phyloP scores from a whole-genome alignment of 2,888 invertebrate genomes.

The Drosophila quinaria region DNA sequence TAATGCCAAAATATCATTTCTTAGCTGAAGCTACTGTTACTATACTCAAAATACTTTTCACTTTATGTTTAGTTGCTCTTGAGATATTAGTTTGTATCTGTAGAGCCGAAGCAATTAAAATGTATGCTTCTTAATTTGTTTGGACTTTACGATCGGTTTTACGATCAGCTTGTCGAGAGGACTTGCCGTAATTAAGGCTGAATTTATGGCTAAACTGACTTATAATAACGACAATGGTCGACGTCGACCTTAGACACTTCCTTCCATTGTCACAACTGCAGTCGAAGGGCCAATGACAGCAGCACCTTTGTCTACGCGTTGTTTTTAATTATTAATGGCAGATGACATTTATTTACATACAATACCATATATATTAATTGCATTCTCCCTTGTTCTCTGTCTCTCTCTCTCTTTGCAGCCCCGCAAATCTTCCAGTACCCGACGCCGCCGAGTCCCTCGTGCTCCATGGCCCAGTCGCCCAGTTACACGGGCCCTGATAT shows the following conservation, averaged over 20 bases:
- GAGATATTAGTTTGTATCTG: not conserved
- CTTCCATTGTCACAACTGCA: conserved; percentile 64
- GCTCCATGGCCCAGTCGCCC: conserved; percentile 81
- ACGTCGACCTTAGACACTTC: conserved; percentile 71
- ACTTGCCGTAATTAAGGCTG: conserved; percentile 49
- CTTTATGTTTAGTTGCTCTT: not conserved
- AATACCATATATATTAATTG: conserved; percentile 3
- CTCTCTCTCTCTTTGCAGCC: conserved; percentile 72
- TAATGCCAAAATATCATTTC: not conserved
- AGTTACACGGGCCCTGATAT: conserved; percentile 82
- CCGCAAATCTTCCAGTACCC: conserved; percentile 85
- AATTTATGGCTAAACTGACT: conserved; percentile 32
- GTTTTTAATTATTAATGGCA: conserved; percentile 11
- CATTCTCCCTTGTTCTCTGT: conserved; percentile 14
- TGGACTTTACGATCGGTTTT: conserved; percentile 38
- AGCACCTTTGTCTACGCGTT: conserved; percentile 57
- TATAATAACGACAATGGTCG: conserved; percentile 20
- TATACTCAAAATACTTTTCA: not conserved
- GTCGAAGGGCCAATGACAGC: conserved; percentile 54
- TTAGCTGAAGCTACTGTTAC: not conserved
- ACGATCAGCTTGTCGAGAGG: conserved; percentile 43
- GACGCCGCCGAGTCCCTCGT: conserved; percentile 85
- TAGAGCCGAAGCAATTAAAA: not conserved
- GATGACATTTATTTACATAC: conserved; percentile 35
- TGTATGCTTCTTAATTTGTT: conserved; percentile 2